phyloP scores from a whole-genome alignment of 2,888 invertebrate species.

The Parnassius glacialis region DNA sequence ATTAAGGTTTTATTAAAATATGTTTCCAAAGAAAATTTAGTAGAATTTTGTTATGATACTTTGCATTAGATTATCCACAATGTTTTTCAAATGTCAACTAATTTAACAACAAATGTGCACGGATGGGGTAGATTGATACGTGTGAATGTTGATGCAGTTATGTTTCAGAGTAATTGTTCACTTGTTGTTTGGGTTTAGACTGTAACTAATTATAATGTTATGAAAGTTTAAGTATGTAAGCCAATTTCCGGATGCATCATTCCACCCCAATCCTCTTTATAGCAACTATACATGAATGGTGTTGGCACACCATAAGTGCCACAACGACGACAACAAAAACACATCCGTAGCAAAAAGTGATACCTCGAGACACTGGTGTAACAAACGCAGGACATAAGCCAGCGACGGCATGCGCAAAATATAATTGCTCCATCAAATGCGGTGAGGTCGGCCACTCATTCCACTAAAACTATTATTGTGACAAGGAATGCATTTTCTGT shows the following conservation, averaged over 20 bases:
- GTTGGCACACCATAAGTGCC: conserved; percentile 60
- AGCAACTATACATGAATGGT: conserved; percentile 64
- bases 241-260: conserved; percentile 52
- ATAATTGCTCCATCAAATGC: conserved; percentile 78
- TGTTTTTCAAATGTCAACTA: conserved; percentile 45
- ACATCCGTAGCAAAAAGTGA: conserved; percentile 64
- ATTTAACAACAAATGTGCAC: conserved; percentile 44
- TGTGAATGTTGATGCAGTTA: conserved; percentile 30
- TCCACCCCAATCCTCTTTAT: conserved; percentile 63
- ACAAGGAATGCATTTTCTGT: conserved; percentile 73
- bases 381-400: conserved; percentile 76
- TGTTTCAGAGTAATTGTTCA: conserved; percentile 13
- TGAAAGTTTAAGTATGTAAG: not conserved
- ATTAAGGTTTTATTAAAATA: conserved; percentile 25
- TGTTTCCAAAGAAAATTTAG: not conserved
- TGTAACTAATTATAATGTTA: conserved; percentile 4
- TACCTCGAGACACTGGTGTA: conserved; percentile 71
- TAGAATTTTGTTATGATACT: conserved; percentile 16
- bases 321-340: conserved; percentile 75
- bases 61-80: conserved; percentile 7
- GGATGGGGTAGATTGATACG: conserved; percentile 64
- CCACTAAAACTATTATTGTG: conserved; percentile 75
- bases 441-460: conserved; percentile 80
- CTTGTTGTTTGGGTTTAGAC: conserved; percentile 2
- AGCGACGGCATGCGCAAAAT: conserved; percentile 78